Base-by-base conservation (phyloP, 2,113 vertebrate species). In the Chascanopsetta lugubris region DNA sequence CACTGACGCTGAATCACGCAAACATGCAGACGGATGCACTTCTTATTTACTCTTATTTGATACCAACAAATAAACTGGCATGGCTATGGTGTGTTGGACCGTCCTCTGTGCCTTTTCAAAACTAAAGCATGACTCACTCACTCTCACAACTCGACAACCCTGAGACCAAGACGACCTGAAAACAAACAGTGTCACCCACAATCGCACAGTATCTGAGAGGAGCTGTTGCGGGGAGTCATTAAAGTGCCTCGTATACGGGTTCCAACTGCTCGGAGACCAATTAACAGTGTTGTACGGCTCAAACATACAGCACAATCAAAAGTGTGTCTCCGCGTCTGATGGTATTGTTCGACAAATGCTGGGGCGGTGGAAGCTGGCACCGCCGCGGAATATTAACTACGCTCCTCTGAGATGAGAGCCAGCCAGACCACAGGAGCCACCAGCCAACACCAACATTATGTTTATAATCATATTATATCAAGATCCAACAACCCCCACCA, bases 291-390 rank as follows among this genome's bases (percentile, higher is more conserved):
- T 82, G 36, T 22, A 57, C 60, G 9, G 7, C 49, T 63, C 66
- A 38, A 69, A 77, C 30, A 77, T 69, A 65, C 67, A 69, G 48
- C 55, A 34, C 38, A 48, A 76, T 74, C 59, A 61, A 61, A 77
- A 62, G 53, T 59, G 55, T 49, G 51, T 72, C 72, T 76, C 61
- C 30, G 45, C 30, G n/a, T 75, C 51, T 69, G 70, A 78, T 65
- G 59, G 27, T 77, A 58, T 80, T 82, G 69, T 82, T 71, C 60
- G 59, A 72, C 69, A 78, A 82, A 71, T 67, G 57, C 20, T 5
- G 25, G 50, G 40, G 69, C 72, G 69, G 67, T 75, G 75, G 72
- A 78, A 78, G 51, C 57, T 63, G 74, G 26, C 74, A 63, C 30
- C 46, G 61, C 46, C 64, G 68, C 68, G 75, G 75, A 69, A 75